These are phyloP conservation scores for Enteromius fasciolatus DNA, from an alignment of 2,797 vertebrate species.

Conservation along the genomic window DNA sequence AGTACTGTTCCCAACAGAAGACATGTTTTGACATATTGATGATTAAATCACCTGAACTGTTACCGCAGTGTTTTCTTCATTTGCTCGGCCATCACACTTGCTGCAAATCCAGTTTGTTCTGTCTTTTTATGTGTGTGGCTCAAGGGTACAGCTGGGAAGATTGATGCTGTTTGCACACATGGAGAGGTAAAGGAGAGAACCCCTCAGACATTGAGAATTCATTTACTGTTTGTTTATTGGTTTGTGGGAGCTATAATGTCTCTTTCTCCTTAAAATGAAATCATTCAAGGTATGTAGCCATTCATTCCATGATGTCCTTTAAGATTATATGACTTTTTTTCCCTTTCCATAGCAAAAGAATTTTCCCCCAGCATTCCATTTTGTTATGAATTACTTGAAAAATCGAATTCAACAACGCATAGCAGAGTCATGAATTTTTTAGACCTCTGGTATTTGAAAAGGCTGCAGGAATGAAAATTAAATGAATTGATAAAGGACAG, in stretches of 20 bases:
- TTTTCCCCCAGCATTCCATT: conserved; percentile 15
- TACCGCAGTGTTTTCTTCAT: conserved; percentile 12
- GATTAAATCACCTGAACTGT: not conserved
- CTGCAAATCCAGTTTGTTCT: conserved; percentile 20
- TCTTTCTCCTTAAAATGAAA: conserved; percentile 9
- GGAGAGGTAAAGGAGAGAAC: not conserved
- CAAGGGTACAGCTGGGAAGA: conserved; percentile 15
- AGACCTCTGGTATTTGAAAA: conserved; percentile 28
- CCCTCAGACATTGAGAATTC: conserved; percentile 10
- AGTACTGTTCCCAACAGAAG: not conserved
- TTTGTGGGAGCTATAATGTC: conserved; percentile 30
- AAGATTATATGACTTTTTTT: not conserved
- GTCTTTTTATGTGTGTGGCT: conserved; percentile 15
- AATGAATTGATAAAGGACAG: conserved; percentile 23
- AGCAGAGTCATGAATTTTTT: conserved; percentile 25
- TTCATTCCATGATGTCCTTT: not conserved
- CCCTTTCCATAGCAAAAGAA: not conserved
- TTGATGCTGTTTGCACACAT: conserved; percentile 19
- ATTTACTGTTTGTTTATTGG: conserved; percentile 29
- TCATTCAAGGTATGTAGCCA: not conserved
- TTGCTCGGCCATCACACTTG: conserved; percentile 15
- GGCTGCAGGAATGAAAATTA: conserved; percentile 26
- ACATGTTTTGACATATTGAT: not conserved
- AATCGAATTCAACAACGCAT: conserved; percentile 18
- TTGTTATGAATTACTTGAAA: conserved; percentile 35